Evolutionary conservation across 2,113 vertebrate species (phyloP), one percentile per base, ranked within the genome.

Genomic region (Apteryx owenii): DNA sequence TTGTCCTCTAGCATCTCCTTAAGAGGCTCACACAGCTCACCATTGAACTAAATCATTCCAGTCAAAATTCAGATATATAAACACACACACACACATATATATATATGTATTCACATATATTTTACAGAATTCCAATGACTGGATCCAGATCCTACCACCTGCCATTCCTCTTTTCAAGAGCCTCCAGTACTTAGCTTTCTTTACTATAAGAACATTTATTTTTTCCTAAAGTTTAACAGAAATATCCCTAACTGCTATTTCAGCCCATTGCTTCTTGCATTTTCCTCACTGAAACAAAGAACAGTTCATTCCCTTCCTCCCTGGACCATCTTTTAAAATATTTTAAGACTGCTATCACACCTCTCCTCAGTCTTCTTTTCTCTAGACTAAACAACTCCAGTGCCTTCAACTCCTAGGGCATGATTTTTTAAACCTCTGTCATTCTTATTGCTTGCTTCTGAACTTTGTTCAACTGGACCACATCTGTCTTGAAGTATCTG

Each of bases 351-450:
- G 53, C 93, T 96, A 96, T 95, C 96, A 38, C 0, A 2, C 46
- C 44, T 87, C 38, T 33, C n/a, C 70, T 93, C 78, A 56, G 82
- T 81, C 95, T 50, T 96, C 56, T 88, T 93, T 82, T 76, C 79
- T 51, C 88, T 90, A 96, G 95, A 96, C 95, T 96, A 95, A 97
- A 97, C 92, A 97, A 85, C 21, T 18, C 18, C 84, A 75, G 18
- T 88, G 78, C 25, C 79, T 96, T 93, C 84, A 91, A 40, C 66
- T 91, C 50, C 31, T 3, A 66, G 29, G 26, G 79, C 46, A 83
- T 16, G 18, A 28, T 70, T 88, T 88, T 90, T 76, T 3, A 82
- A 89, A 85, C 6, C 10, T 85, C 78, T 91, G 9, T 44, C 33
- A 60, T 73, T 88, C 48, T 80, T 61, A 25, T 61, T 80, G 17